Conservation (phyloP, 2,113 vertebrate species). For the Callipepla squamata region DNA sequence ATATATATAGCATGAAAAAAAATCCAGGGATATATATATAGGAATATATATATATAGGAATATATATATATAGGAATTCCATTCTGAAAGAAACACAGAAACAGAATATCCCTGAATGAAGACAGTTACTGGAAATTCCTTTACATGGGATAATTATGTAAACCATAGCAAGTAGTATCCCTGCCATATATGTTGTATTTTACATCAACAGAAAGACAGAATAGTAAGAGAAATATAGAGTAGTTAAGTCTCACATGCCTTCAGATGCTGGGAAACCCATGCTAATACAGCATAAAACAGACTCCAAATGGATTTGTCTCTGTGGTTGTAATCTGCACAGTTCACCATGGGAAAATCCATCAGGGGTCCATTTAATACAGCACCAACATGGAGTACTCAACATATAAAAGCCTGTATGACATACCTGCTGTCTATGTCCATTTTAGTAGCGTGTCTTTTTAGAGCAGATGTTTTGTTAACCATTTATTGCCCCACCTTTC, state of each 20-base stretch:
- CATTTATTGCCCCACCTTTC: background rate
- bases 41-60: background rate
- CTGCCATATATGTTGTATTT: background rate
- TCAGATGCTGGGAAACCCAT: background rate
- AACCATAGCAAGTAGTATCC: background rate
- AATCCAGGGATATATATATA: background rate
- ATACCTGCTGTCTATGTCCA: background rate
- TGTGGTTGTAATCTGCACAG: background rate
- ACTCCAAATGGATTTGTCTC: background rate
- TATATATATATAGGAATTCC: background rate
- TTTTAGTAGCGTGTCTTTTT: background rate
- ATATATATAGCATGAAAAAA: background rate
- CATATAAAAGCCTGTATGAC: background rate
- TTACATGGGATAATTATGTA: background rate
- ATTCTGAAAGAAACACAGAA: background rate
- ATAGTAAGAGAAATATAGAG: background rate
- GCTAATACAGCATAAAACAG: accelerated
- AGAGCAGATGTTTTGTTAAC: background rate
- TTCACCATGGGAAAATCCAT: background rate
- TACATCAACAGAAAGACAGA: too few species aligned
- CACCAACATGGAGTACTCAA: background rate
- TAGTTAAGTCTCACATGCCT: background rate
- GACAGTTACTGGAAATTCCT: background rate
- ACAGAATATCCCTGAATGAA: background rate
- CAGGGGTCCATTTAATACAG: background rate